Evolutionary conservation across 1,140 invertebrate genomes (phyloP), one percentile per base, ranked within the genome.

Genomic region (Hylaeus anthracinus): DNA sequence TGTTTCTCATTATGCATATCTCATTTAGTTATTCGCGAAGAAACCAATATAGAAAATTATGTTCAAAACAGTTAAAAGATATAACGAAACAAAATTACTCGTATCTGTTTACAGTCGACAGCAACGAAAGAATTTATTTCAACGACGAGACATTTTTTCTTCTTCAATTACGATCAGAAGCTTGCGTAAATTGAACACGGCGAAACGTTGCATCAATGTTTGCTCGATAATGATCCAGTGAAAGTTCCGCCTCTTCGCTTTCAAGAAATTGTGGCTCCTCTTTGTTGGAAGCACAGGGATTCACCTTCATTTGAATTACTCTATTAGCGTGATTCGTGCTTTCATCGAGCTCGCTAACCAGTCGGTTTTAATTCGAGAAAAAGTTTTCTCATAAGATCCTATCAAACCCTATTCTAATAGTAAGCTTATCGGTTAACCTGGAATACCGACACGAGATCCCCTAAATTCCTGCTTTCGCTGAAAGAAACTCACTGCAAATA

Each of bases 371-470:
- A 79, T 72, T 55, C 41, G 70, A 56, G 77, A 72, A 72, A 79
- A 79, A 79, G 70, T 79, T 79, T 65, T 43, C 61, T 58, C 60
- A 37, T 41, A 65, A 79, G 77, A 79, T 72, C 77, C 69, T 79
- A 79, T 79, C 77, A 26, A 10, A 15, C 3, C 3, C 60, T 10
- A 45, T 48, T 63, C 51, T 64, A 72, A 64, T 26, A 14, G 70
- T 12, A 12, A 64, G 48, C n/a, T 63, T 63, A 55, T 78, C 58
- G 14, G 43, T 45, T 45, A 41, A 65, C 41, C 63, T 5, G 66
- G 10, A 51, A 41, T 8, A 56, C 64, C 10, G 4, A 41, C 14
- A 12, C 10, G 8, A 45, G 58, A 64, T 75, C 64, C n/a, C 1
- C 12, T 58, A n/a, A 58, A 45, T 58, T 58, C 12, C 12, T 15